phyloP scores from a whole-genome alignment of 2,113 vertebrate species.

The Sitta europaea region DNA sequence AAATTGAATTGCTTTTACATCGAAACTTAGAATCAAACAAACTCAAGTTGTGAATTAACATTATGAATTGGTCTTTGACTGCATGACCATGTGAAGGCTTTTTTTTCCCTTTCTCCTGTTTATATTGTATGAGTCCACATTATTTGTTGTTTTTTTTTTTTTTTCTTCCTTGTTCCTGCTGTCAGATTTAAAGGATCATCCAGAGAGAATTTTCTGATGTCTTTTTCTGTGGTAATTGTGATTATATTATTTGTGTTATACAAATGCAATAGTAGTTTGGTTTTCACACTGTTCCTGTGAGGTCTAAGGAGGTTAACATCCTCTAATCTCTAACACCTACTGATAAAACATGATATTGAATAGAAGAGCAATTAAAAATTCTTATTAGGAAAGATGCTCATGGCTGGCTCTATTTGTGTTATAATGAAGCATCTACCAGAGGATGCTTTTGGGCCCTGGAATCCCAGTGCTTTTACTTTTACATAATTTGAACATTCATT shows the following conservation, averaged over 20 bases:
- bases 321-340: not conserved
- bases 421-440: not conserved
- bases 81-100: not conserved
- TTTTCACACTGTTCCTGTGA: not conserved
- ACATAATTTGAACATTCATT: not conserved
- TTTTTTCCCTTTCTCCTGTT: not conserved
- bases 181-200: not conserved
- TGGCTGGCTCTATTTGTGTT: not conserved
- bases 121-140: not conserved
- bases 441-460: not conserved
- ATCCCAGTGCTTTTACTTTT: not conserved
- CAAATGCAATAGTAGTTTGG: not conserved
- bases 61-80: not conserved
- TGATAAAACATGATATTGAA: not conserved
- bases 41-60: not conserved
- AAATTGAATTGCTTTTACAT: not conserved
- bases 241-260: not conserved
- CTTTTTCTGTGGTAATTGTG: not conserved
- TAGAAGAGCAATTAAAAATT: not conserved
- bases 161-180: not conserved
- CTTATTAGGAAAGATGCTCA: not conserved
- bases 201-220: not conserved
- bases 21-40: not conserved
- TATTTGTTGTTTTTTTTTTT: not conserved
- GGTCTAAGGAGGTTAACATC: not conserved